A percentile compares a stretch with the other conserved stretches of the same genome.
These are phyloP conservation scores for Mylabris sibirica DNA, from an alignment of 2,888 invertebrate species.

Conservation along the genomic window DNA sequence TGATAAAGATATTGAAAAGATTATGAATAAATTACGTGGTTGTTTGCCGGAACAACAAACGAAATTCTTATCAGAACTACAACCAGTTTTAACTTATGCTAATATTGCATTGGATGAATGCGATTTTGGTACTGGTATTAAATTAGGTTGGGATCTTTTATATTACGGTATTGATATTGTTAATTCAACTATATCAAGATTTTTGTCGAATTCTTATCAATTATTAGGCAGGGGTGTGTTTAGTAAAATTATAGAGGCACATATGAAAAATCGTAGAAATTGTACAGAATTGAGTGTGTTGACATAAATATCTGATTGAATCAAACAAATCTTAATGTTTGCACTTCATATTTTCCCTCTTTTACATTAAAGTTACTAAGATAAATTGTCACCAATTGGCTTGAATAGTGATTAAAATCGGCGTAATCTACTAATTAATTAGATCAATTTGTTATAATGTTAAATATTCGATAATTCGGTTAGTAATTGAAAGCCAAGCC, in stretches of 20 bases:
- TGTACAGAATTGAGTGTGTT: conserved; percentile 64
- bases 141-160: conserved; percentile 87
- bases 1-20: conserved; percentile 67
- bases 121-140: conserved; percentile 93
- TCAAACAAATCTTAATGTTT: too few relatives aligned
- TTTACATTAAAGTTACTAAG: too few relatives aligned
- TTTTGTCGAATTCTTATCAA: conserved; percentile 78
- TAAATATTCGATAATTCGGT: too few relatives aligned
- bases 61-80: conserved; percentile 72
- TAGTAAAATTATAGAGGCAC: conserved; percentile 76
- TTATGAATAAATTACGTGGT: conserved; percentile 72
- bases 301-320: conserved; percentile 23
- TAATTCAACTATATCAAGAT: conserved; percentile 69
- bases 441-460: too few relatives aligned
- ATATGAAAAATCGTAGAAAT: conserved; percentile 74
- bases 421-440: too few relatives aligned
- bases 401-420: too few relatives aligned
- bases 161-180: conserved; percentile 75
- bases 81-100: conserved; percentile 80
- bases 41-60: conserved; percentile 69
- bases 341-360: too few relatives aligned
- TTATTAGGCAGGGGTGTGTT: conserved; percentile 77
- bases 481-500: too few relatives aligned
- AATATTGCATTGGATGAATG: conserved; percentile 93
- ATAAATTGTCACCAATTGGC: too few relatives aligned